phyloP scores from a whole-genome alignment of 30 jellyfish, hydroid and myxozoan genomes.

The Aurelia aurita complex sp. Pacific region DNA sequence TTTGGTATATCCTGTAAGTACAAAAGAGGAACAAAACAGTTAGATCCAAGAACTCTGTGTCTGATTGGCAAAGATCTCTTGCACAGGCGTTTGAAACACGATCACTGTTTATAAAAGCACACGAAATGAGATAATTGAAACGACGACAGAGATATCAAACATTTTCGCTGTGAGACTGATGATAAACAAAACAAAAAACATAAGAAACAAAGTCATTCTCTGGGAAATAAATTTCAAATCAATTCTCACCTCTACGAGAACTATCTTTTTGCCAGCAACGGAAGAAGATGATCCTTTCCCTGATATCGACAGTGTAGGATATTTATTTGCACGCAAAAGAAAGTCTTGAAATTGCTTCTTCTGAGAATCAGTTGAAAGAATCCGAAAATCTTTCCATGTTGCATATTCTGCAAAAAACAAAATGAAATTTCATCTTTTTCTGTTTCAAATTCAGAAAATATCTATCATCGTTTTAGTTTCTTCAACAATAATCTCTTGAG shows the following conservation, averaged over 20 bases:
- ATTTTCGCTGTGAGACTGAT: too few relatives aligned
- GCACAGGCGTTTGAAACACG: too few relatives aligned
- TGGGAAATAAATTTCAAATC: neutral
- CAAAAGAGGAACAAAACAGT: neutral
- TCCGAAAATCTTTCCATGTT: conserved; percentile 50
- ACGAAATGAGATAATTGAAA: too few relatives aligned
- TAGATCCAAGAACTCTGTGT: too few relatives aligned
- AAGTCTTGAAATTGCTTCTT: conserved; percentile 90
- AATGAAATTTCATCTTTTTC: neutral
- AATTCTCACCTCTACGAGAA: conserved; percentile 79
- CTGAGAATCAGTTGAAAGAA: conserved; percentile 66
- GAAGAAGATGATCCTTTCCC: conserved; percentile 20
- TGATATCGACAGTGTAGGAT: conserved; percentile 49
- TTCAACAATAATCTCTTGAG: too few relatives aligned
- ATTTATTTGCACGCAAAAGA: conserved; percentile 90
- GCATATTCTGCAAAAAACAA: conserved; percentile 33
- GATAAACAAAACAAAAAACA: too few relatives aligned
- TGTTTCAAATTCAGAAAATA: neutral
- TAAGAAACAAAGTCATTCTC: too few relatives aligned
- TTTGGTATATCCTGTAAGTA: conserved; percentile 81
- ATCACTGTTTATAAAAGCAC: too few relatives aligned
- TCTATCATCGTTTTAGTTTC: neutral
- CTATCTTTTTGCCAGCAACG: conserved; percentile 42
- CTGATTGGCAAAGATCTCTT: too few relatives aligned
- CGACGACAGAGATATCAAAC: too few relatives aligned